These are phyloP conservation scores for Pseudococcus viburni DNA, from an alignment of 2,888 invertebrate genomes.

Conservation along the genomic window DNA sequence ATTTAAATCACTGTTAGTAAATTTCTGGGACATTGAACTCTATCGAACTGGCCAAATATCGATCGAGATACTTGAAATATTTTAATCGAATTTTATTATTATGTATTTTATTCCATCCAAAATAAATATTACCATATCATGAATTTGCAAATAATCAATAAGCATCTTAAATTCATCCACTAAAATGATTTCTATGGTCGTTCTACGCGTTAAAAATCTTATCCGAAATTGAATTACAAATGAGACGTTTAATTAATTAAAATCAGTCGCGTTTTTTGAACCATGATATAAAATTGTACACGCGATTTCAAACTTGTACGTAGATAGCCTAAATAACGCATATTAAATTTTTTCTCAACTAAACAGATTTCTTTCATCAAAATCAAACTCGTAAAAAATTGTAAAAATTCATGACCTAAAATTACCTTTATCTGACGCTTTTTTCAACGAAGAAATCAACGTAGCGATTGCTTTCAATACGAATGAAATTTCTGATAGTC, in stretches of 20 bases:
- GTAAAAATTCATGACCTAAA: not conserved
- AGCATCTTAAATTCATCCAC: not conserved
- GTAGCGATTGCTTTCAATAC: slow-evolving; percentile 95
- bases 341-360: not conserved
- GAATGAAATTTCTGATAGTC: slow-evolving; percentile 95
- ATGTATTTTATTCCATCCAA: too few relatives aligned
- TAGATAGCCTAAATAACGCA: too few relatives aligned
- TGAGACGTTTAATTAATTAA: not conserved
- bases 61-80: too few relatives aligned
- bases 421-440: slow-evolving; percentile 88
- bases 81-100: too few relatives aligned
- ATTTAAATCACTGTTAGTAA: not conserved
- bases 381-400: too few relatives aligned
- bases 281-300: not conserved
- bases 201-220: not conserved
- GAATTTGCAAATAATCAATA: not conserved
- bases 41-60: not conserved
- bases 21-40: not conserved
- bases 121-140: too few relatives aligned
- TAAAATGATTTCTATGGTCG: not conserved
- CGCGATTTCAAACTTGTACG: too few relatives aligned
- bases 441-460: slow-evolving; percentile 91
- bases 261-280: not conserved
- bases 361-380: not conserved
- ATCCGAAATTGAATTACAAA: not conserved